Evolutionary conservation across 2,888 invertebrate genomes (phyloP), one percentile per base, ranked within the genome.

Genomic region (Xestia ashworthii): DNA sequence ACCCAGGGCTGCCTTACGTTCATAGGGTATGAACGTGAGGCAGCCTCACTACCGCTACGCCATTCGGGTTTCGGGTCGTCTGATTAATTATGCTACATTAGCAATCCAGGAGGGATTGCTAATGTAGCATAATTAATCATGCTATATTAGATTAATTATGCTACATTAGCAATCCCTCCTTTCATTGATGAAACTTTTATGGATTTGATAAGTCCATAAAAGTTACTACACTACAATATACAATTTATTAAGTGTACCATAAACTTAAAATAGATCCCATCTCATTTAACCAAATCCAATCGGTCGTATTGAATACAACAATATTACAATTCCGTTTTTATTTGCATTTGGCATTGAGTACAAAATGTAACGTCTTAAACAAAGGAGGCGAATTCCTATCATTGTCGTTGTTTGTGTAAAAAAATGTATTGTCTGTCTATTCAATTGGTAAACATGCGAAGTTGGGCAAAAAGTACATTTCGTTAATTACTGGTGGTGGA

Each of bases 341-440:
- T 87, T 87, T 77, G 73, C 80, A 86, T 88, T 78, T 79, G 83
- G 80, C 87, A 87, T 88, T 86, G 88, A 86, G 41, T 58, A 73
- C 70, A 65, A 79, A 70, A 69, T 73, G 58, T 76, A 69, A 69
- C 65, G 71, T 60, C 73, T 55, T 55, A 75, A 71, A 87, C 87
- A 86, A 88, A 83, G 82, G 80, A 62, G 58, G 32, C 60, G 44
- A 69, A 86, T 88, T 80, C 80, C 78, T 82, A 76, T 71, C 74
- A 82, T 71, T 71, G 70, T 73, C 19, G 66, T 62, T 64, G 71
- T 79, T 71, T 80, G 72, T 76, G 44, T 68, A 50, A 71, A 82
- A 85, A 84, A 81, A 64, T 41, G 41, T 81, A 84, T 84, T 88
- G 84, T 83, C 71, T 67, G 50, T 68, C 53, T 64, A 82, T 81